Evolutionary conservation across 2,113 vertebrate species (phyloP), one percentile per base, ranked within the genome.

Genomic region (Corythornis madagascariensis): DNA sequence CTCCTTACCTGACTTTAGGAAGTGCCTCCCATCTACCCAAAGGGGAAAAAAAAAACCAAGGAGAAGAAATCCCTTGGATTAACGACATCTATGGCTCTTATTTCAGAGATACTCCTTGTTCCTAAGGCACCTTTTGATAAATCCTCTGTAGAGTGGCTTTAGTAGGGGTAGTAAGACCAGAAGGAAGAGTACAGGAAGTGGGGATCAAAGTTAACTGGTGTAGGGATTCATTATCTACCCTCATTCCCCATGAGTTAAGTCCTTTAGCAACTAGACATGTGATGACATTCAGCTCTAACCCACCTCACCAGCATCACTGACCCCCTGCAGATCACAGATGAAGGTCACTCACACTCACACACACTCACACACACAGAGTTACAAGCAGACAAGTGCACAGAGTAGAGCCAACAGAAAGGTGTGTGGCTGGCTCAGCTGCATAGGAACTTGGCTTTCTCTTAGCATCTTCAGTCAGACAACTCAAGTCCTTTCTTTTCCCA

Each of bases 111-210:
- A 31, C 13, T 88, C n/a, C 47, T 92, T 93, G 40, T 59, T 91
- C 65, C 67, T 91, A 94, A 95, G 91, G 94, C 89, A 96, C 90
- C 92, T 77, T 55, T 69, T 95, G 82, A 90, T 82, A 86, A 95
- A 94, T 90, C 42, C 47, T 90, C 63, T 69, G 25, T 24, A 52
- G 52, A 87, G 81, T 42, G 52, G 72, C 38, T 81, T 88, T 86
- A 47, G 45, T 25, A 57, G 31, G 69, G 25, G n/a, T 50, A 64
- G 56, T 52, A 26, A 60, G 42, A 78, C 59, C 89, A 83, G n/a
- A 83, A 85, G n/a, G 22, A 59, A 53, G 40, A 33, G 24, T 67
- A 15, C 52, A 80, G 77, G 45, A 26, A 85, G 45, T 22, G 5
- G 42, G 29, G 31, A 72, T 73, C 64, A 77, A 89, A 82, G 31